These are phyloP conservation scores for Pipistrellus pygmaeus DNA, from an alignment of 2,797 vertebrate genomes.

Conservation along the genomic window DNA sequence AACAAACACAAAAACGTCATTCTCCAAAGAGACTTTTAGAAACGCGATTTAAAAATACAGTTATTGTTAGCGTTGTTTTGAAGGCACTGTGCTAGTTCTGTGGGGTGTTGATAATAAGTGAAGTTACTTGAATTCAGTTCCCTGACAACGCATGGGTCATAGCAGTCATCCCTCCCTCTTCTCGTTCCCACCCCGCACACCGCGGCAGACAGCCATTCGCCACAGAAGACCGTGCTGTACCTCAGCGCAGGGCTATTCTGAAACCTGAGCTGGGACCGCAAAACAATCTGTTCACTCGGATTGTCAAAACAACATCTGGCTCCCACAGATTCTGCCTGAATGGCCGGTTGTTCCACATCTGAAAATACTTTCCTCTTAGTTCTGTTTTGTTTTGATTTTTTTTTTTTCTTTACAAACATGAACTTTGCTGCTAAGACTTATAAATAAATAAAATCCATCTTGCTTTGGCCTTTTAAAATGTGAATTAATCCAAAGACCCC, in stretches of 20 bases:
- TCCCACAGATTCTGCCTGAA: slow-evolving; percentile 72
- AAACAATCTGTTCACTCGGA: slow-evolving; percentile 52
- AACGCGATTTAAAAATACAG: neutral
- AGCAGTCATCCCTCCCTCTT: neutral
- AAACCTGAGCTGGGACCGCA: slow-evolving; percentile 50
- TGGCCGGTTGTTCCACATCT: slow-evolving; percentile 63
- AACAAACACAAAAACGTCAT: neutral
- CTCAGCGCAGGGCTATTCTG: slow-evolving; percentile 11
- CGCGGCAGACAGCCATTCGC: neutral
- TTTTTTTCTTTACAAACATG: slow-evolving; percentile 25
- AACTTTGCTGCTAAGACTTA: slow-evolving; percentile 43
- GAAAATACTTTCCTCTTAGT: slow-evolving; percentile 60
- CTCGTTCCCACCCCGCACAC: neutral
- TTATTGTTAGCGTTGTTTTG: neutral
- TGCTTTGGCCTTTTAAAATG: slow-evolving; percentile 20
- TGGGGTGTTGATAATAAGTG: neutral
- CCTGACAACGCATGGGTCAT: neutral
- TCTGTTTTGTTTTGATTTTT: neutral
- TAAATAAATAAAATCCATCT: slow-evolving; percentile 57
- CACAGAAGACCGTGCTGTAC: neutral
- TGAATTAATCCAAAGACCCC: slow-evolving; percentile 37
- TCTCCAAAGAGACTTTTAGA: neutral
- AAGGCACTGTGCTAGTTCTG: neutral
- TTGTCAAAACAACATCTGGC: slow-evolving; percentile 74
- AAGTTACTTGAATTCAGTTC: neutral